A percentile compares a stretch with the other conserved stretches of the same genome.
Conservation (phyloP, 2,113 vertebrate genomes). For the Eudyptes chrysolophus region DNA sequence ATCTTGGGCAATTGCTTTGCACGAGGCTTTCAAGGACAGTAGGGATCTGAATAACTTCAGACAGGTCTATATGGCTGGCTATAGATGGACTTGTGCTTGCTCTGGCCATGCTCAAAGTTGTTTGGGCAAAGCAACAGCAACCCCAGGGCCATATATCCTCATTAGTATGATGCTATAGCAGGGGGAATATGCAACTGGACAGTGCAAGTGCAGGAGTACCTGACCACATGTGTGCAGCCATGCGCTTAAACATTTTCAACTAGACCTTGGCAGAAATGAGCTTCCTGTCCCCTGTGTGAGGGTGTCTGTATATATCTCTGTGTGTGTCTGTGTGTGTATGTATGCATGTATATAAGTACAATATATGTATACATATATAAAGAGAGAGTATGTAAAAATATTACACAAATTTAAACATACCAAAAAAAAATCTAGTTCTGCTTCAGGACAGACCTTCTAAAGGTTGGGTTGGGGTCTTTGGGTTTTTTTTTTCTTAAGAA, state of each 20-base stretch:
- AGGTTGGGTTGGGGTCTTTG: neutral
- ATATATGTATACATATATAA: neutral
- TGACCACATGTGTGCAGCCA: neutral
- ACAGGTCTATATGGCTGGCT: no score
- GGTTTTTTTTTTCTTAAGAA: neutral
- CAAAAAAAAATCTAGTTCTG: neutral
- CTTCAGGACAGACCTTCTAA: neutral
- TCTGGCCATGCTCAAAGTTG: neutral
- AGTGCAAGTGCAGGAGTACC: neutral
- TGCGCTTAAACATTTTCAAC: neutral
- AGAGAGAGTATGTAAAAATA: neutral
- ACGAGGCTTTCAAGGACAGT: neutral
- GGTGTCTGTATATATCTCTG: neutral
- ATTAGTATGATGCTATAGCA: neutral
- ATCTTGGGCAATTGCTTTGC: neutral
- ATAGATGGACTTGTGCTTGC: fast-evolving
- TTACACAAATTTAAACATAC: neutral
- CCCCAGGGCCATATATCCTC: neutral
- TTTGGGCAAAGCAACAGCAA: neutral
- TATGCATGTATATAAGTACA: neutral
- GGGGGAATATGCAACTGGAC: neutral
- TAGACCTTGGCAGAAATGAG: neutral
- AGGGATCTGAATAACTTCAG: neutral
- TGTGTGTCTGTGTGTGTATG: neutral
- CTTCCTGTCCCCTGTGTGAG: neutral